Percentiles rank a stretch among this genome's conserved stretches.
phyloP scores from a whole-genome alignment of 2,113 vertebrate species.

The Rhinichthys klamathensis region DNA sequence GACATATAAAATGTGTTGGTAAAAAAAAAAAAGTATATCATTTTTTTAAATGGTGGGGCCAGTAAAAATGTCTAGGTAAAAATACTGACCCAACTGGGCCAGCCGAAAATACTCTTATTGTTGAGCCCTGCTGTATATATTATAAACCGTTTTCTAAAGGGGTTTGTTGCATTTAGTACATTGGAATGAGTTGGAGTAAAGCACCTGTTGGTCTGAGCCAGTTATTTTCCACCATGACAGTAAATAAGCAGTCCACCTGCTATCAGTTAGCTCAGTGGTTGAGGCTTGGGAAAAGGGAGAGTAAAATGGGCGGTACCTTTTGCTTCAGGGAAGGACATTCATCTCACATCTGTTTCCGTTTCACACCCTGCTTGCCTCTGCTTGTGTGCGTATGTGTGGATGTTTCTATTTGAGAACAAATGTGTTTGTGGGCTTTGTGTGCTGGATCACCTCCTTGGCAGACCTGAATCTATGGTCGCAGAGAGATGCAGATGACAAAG shows the following conservation, averaged over 20 bases:
- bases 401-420: conserved; percentile 41
- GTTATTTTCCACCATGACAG: conserved; percentile 63
- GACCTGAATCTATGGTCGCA: conserved; percentile 10
- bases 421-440: conserved; percentile 45
- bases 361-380: conserved; percentile 51
- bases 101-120: background rate
- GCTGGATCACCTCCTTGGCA: background rate
- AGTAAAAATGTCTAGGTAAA: background rate
- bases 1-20: too few species aligned
- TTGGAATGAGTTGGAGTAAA: conserved; percentile 47
- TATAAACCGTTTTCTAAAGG: background rate
- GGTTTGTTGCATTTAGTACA: conserved; percentile 14
- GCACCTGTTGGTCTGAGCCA: conserved; percentile 59
- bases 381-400: conserved; percentile 38
- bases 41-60: background rate
- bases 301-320: conserved; percentile 25
- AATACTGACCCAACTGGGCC: background rate
- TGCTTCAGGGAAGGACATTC: conserved; percentile 55
- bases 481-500: conserved; percentile 10
- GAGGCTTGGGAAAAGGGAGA: conserved; percentile 12
- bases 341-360: conserved; percentile 54
- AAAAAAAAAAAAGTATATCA: too few species aligned
- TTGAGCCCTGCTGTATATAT: background rate
- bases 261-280: conserved; percentile 45
- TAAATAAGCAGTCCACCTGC: conserved; percentile 62